Conservation (phyloP, 2,797 vertebrate species). For the Pterois miles region DNA sequence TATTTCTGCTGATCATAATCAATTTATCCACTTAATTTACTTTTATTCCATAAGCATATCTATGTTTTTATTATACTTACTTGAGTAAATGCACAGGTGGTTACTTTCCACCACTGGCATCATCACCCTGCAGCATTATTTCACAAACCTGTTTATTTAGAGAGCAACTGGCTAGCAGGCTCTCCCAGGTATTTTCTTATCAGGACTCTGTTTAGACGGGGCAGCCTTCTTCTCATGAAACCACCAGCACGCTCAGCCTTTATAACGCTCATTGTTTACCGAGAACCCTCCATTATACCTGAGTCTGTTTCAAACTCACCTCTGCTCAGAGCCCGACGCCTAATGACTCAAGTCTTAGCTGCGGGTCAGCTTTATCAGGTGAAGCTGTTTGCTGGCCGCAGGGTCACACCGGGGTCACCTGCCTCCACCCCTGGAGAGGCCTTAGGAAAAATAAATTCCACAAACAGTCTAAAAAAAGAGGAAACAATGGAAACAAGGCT, state of each 20-base stretch:
- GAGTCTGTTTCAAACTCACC: constrained; percentile 78
- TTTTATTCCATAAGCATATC: background rate
- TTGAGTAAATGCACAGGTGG: background rate
- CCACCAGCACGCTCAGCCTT: constrained; percentile 80
- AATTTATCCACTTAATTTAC: background rate
- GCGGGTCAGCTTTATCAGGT: constrained; percentile 85
- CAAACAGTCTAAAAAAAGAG: constrained; percentile 63
- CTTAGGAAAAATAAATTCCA: constrained; percentile 70
- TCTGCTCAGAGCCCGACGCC: constrained; percentile 76
- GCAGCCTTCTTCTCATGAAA: constrained; percentile 63
- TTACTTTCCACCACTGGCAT: background rate
- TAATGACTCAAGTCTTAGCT: constrained; percentile 84
- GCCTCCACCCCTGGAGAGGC: constrained; percentile 56
- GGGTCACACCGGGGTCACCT: constrained; percentile 77
- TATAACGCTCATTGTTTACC: constrained; percentile 90
- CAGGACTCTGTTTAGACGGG: constrained; percentile 76
- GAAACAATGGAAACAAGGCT: constrained; percentile 59
- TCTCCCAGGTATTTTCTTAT: constrained; percentile 77
- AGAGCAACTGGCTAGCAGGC: constrained; percentile 39
- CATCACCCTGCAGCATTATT: constrained; percentile 13
- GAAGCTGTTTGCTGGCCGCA: constrained; percentile 80
- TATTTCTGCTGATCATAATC: background rate
- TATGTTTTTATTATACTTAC: background rate
- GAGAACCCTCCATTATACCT: constrained; percentile 82
- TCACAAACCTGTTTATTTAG: constrained; percentile 44